These are phyloP conservation scores for Sipha maydis DNA, from an alignment of 2,888 invertebrate species.

Conservation along the genomic window DNA sequence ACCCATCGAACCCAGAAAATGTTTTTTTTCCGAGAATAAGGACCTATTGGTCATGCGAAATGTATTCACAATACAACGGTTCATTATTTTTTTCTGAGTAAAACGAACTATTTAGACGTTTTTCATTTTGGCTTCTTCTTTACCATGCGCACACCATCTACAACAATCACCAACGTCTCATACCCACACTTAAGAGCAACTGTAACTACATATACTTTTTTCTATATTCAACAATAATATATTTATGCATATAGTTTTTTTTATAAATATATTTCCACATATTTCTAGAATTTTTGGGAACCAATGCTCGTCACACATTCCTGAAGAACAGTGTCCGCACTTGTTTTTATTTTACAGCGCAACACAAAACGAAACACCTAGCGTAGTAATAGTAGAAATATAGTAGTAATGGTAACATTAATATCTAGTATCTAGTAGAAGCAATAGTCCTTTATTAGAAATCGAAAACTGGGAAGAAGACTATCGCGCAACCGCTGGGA, in stretches of 20 bases:
- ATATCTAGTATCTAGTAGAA: not conserved
- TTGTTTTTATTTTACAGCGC: conserved; percentile 31
- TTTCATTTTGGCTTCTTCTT: not conserved
- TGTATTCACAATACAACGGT: conserved; percentile 21
- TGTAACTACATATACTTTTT: not conserved
- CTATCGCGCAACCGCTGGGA: not conserved
- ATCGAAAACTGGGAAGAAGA: conserved; percentile 56
- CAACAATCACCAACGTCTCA: conserved; percentile 1
- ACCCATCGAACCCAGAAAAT: not conserved
- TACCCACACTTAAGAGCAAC: not conserved
- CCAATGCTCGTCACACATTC: conserved; percentile 58
- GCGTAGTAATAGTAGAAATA: too few species aligned
- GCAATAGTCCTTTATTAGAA: conserved; percentile 47
- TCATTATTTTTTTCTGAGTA: conserved; percentile 19
- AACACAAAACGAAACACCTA: conserved; percentile 27
- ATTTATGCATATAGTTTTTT: not conserved
- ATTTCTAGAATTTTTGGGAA: conserved; percentile 41
- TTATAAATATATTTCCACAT: not conserved
- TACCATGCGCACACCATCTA: not conserved
- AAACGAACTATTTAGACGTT: conserved; percentile 14
- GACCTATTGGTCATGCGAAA: conserved; percentile 56
- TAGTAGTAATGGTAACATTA: conserved; percentile 8
- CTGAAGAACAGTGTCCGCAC: conserved; percentile 33
- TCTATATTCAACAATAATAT: not conserved
- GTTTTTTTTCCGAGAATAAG: conserved; percentile 46